Conservation (phyloP, 2,797 vertebrate genomes). For the Enteromius mattozi region DNA sequence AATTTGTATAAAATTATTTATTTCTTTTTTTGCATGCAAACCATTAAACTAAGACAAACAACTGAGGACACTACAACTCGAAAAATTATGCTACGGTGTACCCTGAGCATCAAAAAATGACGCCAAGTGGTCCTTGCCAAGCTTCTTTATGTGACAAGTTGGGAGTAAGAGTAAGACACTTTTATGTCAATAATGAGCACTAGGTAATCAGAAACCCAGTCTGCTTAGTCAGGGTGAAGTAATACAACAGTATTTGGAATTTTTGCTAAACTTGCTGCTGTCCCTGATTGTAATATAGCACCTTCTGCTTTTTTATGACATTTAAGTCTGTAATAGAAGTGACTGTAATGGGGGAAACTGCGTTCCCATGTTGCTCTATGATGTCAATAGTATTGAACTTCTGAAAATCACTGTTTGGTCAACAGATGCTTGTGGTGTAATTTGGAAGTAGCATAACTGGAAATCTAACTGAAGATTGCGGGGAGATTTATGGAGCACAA, state of each 20-base stretch:
- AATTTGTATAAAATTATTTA: too few species aligned
- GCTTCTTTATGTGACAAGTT: too few species aligned
- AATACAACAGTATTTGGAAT: too few species aligned
- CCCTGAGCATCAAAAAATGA: too few species aligned
- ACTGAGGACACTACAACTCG: too few species aligned
- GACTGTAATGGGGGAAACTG: background rate
- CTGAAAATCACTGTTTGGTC: conserved; percentile 32
- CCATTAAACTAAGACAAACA: too few species aligned
- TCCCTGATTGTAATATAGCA: background rate
- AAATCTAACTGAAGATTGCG: background rate
- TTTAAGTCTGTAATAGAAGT: background rate
- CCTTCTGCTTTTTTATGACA: background rate
- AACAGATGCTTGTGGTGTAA: conserved; percentile 31
- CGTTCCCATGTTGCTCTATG: background rate
- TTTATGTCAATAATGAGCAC: background rate
- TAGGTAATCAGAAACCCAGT: background rate
- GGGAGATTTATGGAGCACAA: conserved; percentile 19
- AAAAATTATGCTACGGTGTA: too few species aligned
- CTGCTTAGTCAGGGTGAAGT: background rate
- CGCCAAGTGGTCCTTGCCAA: too few species aligned
- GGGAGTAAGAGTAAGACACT: too few species aligned
- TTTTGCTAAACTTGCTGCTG: background rate
- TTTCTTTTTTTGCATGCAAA: too few species aligned
- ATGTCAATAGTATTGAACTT: conserved; percentile 4
- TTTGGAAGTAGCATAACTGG: conserved; percentile 23